Evolutionary conservation across 1,140 invertebrate species (phyloP).

Genomic region (Dysdera silvatica): DNA sequence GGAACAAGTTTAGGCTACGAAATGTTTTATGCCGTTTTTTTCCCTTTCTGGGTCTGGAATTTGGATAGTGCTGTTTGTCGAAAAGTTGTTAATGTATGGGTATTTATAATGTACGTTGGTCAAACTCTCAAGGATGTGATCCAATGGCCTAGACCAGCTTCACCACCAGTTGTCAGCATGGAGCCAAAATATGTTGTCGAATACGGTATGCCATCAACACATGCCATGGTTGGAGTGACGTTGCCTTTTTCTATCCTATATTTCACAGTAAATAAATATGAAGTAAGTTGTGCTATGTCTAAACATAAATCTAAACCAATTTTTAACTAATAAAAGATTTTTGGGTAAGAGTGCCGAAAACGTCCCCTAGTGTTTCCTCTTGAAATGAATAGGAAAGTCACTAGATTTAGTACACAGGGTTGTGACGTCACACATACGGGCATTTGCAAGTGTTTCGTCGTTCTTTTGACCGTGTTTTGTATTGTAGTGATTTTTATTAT

Average conservation of each 20-base stretch:
- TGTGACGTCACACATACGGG: too few relatives aligned
- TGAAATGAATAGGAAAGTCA: too few relatives aligned
- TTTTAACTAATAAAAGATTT: too few relatives aligned
- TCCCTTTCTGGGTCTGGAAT: conserved; percentile 89
- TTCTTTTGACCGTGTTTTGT: too few relatives aligned
- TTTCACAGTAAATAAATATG: conserved; percentile 70
- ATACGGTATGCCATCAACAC: conserved; percentile 89
- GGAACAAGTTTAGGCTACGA: conserved; percentile 79
- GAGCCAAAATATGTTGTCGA: conserved; percentile 79
- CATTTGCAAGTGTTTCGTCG: too few relatives aligned
- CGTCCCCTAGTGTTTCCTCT: too few relatives aligned
- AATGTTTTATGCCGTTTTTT: conserved; percentile 75
- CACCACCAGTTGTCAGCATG: conserved; percentile 68
- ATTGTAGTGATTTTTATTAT: too few relatives aligned
- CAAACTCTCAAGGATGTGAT: conserved; percentile 82
- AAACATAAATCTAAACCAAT: too few relatives aligned
- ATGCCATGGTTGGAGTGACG: conserved; percentile 79
- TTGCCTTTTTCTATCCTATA: conserved; percentile 75
- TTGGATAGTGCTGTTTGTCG: conserved; percentile 72
- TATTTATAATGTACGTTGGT: conserved; percentile 74
- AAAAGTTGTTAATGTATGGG: conserved; percentile 72
- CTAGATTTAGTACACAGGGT: too few relatives aligned
- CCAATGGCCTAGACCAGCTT: conserved; percentile 69
- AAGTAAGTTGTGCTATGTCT: conserved; percentile 49
- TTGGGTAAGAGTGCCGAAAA: too few relatives aligned